Evolutionary conservation across 1,140 invertebrate genomes (phyloP), one percentile per base, ranked within the genome.

Genomic region (Lucilia cuprina): DNA sequence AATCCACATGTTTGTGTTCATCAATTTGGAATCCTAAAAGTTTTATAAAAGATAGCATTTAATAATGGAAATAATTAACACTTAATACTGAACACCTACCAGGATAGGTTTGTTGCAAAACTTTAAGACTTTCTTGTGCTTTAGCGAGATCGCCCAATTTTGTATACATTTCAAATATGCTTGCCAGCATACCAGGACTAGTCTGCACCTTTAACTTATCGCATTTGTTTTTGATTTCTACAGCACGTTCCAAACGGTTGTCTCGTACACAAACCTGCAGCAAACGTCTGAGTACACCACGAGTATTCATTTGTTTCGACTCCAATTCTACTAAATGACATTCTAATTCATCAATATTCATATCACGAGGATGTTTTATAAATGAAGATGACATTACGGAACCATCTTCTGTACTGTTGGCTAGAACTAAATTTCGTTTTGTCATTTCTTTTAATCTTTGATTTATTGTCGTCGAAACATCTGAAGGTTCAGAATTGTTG

Each of bases 331-430:
- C 85, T 0, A 93, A 85, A 87, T 93, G 93, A 82, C 88, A 90
- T 85, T 93, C 91, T 70, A 94, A 85, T 84, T 93, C 90, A 4
- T 93, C 91, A 0, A 90, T 14, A 30, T 85, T 89, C 93, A 94
- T 93, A 75, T 92, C 88, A 8, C 87, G 86, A 13, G 89, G 90
- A 85, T 92, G 89, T 77, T 88, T 88, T 30, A 89, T 87, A 41
- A 89, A 88, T 0, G 82, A 82, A 2, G 86, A 86, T 1, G 83
- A 88, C 13, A 87, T 86, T 84, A 88, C 9, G 75, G 9, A 8
- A 83, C 13, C 34, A 87, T 85, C 8, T 86, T 75, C 70, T 85
- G 74, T 0, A 86, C n/a, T 19, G 60, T 78, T 41, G 13, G 41
- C 12, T 77, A 88, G 55, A 5, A 74, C 30, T 10, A 90, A 78